phyloP scores from a whole-genome alignment of 2,113 vertebrate species.

The Heteronetta atricapilla region DNA sequence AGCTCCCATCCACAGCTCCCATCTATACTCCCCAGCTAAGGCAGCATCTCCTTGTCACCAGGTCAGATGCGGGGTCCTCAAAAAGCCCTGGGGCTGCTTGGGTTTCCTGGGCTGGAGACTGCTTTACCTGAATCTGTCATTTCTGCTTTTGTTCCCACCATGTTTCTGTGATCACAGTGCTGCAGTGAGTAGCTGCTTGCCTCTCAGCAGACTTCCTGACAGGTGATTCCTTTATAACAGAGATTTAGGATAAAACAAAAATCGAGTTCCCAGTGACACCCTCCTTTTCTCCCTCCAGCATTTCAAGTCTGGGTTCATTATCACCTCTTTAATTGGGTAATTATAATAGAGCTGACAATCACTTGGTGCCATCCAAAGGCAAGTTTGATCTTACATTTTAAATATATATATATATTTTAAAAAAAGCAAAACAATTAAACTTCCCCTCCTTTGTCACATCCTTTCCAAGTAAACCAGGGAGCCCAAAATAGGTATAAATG shows the following conservation, averaged over 20 bases:
- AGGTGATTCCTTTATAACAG: constrained; percentile 57
- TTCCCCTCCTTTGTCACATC: neutral
- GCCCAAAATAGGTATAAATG: neutral
- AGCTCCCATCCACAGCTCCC: neutral
- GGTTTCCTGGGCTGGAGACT: neutral
- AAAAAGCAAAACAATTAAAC: constrained; percentile 22
- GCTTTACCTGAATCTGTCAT: constrained; percentile 51
- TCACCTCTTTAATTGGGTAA: constrained; percentile 68
- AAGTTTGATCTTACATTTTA: constrained; percentile 47
- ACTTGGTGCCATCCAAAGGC: constrained; percentile 9
- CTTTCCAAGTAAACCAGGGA: neutral
- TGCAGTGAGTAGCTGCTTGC: neutral
- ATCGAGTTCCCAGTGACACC: constrained; percentile 30
- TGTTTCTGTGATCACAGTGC: constrained; percentile 37
- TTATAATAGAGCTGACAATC: constrained; percentile 65
- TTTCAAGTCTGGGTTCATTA: constrained; percentile 62
- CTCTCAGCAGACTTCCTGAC: constrained; percentile 51
- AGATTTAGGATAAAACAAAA: constrained; percentile 66
- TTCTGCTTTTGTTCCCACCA: constrained; percentile 3
- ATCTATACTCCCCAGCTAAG: neutral
- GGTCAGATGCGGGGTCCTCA: neutral
- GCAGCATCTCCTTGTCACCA: neutral
- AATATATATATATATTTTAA: neutral
- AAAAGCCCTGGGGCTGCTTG: neutral
- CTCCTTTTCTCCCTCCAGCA: constrained; percentile 40